Evolutionary conservation across 1,140 invertebrate genomes (phyloP).

Genomic region (Drosophila saltans): DNA sequence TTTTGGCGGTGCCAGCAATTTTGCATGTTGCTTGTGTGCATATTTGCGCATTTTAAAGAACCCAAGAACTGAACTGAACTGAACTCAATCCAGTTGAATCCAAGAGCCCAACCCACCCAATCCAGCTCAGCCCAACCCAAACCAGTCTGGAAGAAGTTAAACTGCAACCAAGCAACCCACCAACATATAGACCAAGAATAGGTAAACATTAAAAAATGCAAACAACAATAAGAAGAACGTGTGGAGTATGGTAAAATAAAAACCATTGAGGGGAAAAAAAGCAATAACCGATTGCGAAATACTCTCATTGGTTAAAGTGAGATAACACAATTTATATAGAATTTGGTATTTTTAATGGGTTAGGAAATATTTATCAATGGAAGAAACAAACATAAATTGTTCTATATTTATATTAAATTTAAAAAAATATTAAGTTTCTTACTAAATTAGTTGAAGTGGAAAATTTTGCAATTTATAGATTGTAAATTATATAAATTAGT

Average conservation of each 20-base stretch:
- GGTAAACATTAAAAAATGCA: constrained; percentile 7
- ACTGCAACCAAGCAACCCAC: not conserved
- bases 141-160: not conserved
- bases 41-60: constrained; percentile 32
- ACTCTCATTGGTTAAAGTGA: not conserved
- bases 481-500: too few relatives aligned
- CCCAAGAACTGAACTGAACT: not conserved
- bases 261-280: not conserved
- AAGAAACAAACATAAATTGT: too few relatives aligned
- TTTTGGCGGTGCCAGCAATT: constrained; percentile 54
- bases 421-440: too few relatives aligned
- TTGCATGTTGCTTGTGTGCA: constrained; percentile 39
- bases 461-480: too few relatives aligned
- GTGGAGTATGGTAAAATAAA: not conserved
- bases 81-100: too few relatives aligned
- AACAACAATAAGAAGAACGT: not conserved
- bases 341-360: too few relatives aligned
- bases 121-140: too few relatives aligned
- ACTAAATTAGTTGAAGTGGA: too few relatives aligned
- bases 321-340: too few relatives aligned
- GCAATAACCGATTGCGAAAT: constrained; percentile 1
- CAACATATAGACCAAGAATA: constrained; percentile 3
- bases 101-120: not conserved
- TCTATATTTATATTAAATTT: too few relatives aligned
- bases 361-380: too few relatives aligned